A percentile compares a stretch with the other conserved stretches of the same genome.
These are phyloP conservation scores for Leucoptera coffeella DNA, from an alignment of 2,888 invertebrate genomes.

Conservation along the genomic window DNA sequence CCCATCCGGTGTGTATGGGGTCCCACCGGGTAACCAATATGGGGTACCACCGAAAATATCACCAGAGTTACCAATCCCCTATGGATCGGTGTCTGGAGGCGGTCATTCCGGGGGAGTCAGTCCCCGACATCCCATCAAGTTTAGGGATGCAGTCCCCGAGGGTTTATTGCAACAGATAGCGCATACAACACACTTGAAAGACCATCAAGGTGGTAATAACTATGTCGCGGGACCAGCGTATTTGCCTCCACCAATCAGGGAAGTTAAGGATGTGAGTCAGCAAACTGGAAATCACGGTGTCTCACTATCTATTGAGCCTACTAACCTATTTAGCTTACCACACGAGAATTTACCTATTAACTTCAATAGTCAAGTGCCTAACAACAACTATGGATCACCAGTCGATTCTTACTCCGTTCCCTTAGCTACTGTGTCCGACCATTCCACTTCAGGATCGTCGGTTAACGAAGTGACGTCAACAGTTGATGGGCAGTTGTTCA, in stretches of 20 bases:
- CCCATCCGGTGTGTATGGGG: constrained; percentile 57
- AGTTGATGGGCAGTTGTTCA: constrained; percentile 30
- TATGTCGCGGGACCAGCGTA: constrained; percentile 46
- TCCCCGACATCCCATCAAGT: constrained; percentile 61
- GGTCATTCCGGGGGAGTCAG: constrained; percentile 30
- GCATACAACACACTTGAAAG: constrained; percentile 57
- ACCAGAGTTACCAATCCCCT: constrained; percentile 30
- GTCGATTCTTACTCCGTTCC: constrained; percentile 49
- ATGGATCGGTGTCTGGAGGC: constrained; percentile 35
- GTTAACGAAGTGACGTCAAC: constrained; percentile 28
- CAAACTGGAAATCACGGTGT: constrained; percentile 18
- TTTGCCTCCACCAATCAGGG: constrained; percentile 60
- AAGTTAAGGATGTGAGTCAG: constrained; percentile 36
- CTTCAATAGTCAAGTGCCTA: constrained; percentile 31
- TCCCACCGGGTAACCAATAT: constrained; percentile 49
- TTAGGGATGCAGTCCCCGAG: constrained; percentile 67
- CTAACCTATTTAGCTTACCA: constrained; percentile 46
- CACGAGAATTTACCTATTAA: constrained; percentile 32
- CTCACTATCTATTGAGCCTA: constrained; percentile 40
- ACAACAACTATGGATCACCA: constrained; percentile 30
- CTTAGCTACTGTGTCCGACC: constrained; percentile 39
- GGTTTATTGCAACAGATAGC: constrained; percentile 63
- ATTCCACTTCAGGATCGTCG: constrained; percentile 37
- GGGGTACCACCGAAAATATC: constrained; percentile 27
- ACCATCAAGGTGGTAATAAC: constrained; percentile 51